Percentiles rank a stretch among this genome's conserved stretches.
phyloP scores from a whole-genome alignment of 2,113 vertebrate genomes.

The Rhegmatorhina hoffmannsi region DNA sequence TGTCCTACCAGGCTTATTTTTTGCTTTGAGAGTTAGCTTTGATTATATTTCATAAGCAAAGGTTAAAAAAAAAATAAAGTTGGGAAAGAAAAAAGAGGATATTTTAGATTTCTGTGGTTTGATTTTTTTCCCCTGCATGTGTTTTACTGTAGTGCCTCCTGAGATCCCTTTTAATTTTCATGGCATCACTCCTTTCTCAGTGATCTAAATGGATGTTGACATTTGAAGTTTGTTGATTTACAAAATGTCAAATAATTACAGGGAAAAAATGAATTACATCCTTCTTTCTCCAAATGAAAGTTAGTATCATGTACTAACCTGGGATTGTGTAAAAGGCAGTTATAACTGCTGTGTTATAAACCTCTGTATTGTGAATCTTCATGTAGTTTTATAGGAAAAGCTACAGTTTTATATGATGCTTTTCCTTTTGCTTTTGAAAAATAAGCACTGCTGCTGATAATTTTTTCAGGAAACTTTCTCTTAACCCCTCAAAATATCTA shows the following conservation, averaged over 20 bases:
- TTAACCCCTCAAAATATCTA: not conserved
- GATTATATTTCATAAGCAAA: not conserved
- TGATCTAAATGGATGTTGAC: conserved; percentile 64
- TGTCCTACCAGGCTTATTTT: not conserved
- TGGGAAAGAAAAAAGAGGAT: not conserved
- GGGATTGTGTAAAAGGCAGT: conserved; percentile 10
- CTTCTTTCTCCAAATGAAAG: not conserved
- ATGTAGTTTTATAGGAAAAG: not conserved
- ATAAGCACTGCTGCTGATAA: not conserved
- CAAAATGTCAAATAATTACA: conserved; percentile 58
- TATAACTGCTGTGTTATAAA: not conserved
- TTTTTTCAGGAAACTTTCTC: not conserved
- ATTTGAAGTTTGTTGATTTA: conserved; percentile 64
- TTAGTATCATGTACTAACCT: not conserved
- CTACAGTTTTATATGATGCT: not conserved
- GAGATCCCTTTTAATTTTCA: conserved; percentile 55
- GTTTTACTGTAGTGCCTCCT: conserved; percentile 21
- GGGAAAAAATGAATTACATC: conserved; percentile 30
- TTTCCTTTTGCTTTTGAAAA: not conserved
- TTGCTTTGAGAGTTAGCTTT: not conserved
- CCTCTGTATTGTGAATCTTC: not conserved
- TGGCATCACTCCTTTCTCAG: conserved; percentile 9
- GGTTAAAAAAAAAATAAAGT: not conserved
- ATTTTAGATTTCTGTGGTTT: not conserved
- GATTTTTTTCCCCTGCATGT: not conserved